Conservation (phyloP, 2,797 vertebrate genomes). For the Hemibagrus guttatus region DNA sequence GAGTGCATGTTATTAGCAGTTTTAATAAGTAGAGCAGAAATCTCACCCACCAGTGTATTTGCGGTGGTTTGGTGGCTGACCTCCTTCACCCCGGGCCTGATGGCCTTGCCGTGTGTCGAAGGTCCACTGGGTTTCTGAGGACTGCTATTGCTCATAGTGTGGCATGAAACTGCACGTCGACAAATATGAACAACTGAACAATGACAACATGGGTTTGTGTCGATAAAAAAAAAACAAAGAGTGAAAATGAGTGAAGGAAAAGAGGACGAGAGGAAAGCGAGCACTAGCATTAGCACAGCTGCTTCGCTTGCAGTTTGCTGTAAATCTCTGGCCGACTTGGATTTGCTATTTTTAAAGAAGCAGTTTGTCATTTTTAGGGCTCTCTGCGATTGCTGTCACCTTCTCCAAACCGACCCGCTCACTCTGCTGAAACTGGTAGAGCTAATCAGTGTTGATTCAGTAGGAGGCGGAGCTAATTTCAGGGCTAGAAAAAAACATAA, state of each 20-base stretch:
- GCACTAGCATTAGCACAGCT: conserved; percentile 8
- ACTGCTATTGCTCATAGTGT: conserved; percentile 77
- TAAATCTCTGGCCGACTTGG: neutral
- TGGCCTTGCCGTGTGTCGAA: conserved; percentile 44
- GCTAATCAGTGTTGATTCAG: neutral
- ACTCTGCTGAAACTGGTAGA: too few relatives aligned
- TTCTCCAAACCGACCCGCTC: conserved; percentile 22
- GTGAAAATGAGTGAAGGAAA: conserved; percentile 19
- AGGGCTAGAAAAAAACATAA: neutral
- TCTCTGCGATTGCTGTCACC: conserved; percentile 14
- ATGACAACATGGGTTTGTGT: neutral
- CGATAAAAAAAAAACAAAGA: neutral
- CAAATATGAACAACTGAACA: conserved; percentile 92
- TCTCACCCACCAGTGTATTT: conserved; percentile 68
- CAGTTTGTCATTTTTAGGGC: conserved; percentile 8
- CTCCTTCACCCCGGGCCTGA: conserved; percentile 53
- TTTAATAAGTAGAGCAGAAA: conserved; percentile 4
- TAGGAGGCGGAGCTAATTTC: neutral
- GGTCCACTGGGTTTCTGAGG: conserved; percentile 58
- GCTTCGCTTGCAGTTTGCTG: neutral
- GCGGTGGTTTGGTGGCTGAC: conserved; percentile 56
- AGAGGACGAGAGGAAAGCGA: conserved; percentile 13
- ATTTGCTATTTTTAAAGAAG: conserved; percentile 12
- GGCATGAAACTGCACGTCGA: conserved; percentile 97
- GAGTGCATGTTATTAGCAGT: neutral